Percentiles rank a stretch among this genome's conserved stretches.
These are phyloP conservation scores for Leptogaster cylindrica DNA, from an alignment of 2,888 invertebrate species.

Conservation along the genomic window DNA sequence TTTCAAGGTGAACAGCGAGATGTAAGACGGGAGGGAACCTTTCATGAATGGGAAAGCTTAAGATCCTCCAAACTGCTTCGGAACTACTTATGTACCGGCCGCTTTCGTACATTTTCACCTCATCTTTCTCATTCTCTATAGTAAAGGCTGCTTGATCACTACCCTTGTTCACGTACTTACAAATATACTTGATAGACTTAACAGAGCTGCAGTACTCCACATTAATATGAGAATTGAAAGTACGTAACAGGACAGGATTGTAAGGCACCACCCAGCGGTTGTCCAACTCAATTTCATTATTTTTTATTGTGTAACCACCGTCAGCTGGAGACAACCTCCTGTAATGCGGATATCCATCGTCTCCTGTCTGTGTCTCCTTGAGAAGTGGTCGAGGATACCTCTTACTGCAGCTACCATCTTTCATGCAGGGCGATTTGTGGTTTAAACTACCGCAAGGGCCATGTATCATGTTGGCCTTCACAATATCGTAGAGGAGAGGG, in stretches of 20 bases:
- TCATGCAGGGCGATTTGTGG: conserved; percentile 10
- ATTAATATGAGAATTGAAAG: conserved; percentile 57
- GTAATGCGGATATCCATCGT: conserved; percentile 41
- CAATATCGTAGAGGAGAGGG: conserved; percentile 50
- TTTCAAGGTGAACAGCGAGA: conserved; percentile 42
- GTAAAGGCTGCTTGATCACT: conserved; percentile 13
- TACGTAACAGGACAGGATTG: conserved; percentile 51
- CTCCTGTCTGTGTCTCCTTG: not conserved
- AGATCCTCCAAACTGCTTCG: conserved; percentile 49
- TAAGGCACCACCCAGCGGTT: conserved; percentile 57
- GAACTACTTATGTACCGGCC: conserved; percentile 51
- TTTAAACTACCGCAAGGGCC: conserved; percentile 50
- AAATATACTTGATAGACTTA: conserved; percentile 44
- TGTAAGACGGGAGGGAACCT: conserved; percentile 47
- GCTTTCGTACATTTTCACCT: conserved; percentile 4
- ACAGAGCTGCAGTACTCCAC: conserved; percentile 55
- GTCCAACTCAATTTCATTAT: conserved; percentile 49
- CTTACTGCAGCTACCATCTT: conserved; percentile 21
- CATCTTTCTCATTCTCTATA: conserved; percentile 19
- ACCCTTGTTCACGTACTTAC: conserved; percentile 7
- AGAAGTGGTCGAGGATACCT: conserved; percentile 13
- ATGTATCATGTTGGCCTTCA: conserved; percentile 56
- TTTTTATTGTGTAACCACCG: conserved; percentile 39
- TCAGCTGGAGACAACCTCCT: conserved; percentile 45
- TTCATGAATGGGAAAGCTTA: conserved; percentile 48